Evolutionary conservation across 2,888 invertebrate genomes (phyloP), one percentile per base, ranked within the genome.

Genomic region (Cerastis leucographa): DNA sequence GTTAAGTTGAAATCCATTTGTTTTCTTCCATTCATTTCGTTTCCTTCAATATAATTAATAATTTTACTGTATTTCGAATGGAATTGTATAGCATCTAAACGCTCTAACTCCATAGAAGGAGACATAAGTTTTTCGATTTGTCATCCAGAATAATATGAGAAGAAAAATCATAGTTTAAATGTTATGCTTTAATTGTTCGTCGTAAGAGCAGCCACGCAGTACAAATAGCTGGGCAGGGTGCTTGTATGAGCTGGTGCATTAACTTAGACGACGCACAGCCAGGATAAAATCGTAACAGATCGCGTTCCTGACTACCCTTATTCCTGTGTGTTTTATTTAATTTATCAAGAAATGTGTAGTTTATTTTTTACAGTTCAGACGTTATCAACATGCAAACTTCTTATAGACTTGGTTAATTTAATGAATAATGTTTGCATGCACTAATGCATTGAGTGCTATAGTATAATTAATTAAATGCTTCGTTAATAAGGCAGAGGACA

Each of bases 341-440:
- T 56, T 56, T 51, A 64, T 68, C 25, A 64, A 49, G 9, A 46
- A 67, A 35, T 35, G n/a, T 40, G 22, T 9, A n/a, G 22, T 49
- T 68, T 64, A 40, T 22, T 40, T 61, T 62, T 29, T 29, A 59
- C 67, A 70, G 8, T 72, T 56, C n/a, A 42, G 2, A 64, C 29
- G 67, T 44, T 46, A 42, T 61, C 25, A 61, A 83, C 80, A 84
- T 74, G 81, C 74, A 8, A 84, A 61, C 59, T 64, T 78, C 35
- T 67, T 69, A 46, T 69, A 14, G 7, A 65, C 14, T 61, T n/a
- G 14, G n/a, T 56, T 83, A 66, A 78, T 83, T 56, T 56, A 83
- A 78, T 83, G 40, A 79, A 68, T 59, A 74, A 51, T 71, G 71
- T 68, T 73, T 59, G 79, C 73, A 73, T 74, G 61, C 19, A 54